A percentile compares a stretch with the other conserved stretches of the same genome.
These are phyloP conservation scores for Lutraria rhynchaena DNA, from an alignment of 1,140 invertebrate species.

Conservation along the genomic window DNA sequence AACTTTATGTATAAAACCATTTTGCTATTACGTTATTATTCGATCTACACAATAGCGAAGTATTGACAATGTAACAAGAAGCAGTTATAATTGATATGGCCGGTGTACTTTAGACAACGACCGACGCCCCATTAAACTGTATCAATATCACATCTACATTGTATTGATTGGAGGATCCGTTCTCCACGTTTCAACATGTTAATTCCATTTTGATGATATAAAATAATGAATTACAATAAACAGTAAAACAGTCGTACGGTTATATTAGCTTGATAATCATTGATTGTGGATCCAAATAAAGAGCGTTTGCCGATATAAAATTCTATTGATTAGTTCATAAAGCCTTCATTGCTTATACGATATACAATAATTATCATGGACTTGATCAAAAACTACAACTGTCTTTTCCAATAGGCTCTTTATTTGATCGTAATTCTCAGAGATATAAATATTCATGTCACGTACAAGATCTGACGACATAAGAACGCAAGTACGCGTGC, in stretches of 20 bases:
- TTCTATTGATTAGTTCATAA: conserved; percentile 46
- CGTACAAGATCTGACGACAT: conserved; percentile 37
- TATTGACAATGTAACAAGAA: too few relatives aligned
- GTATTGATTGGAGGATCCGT: conserved; percentile 26
- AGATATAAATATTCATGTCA: conserved; percentile 37
- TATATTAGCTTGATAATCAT: conserved; percentile 50
- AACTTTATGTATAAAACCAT: too few relatives aligned
- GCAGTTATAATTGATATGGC: too few relatives aligned
- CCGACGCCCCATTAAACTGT: conserved; percentile 37
- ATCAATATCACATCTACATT: conserved; percentile 46
- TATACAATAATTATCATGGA: conserved; percentile 35
- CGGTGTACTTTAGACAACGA: too few relatives aligned
- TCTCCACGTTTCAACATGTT: conserved; percentile 45
- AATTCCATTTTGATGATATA: conserved; percentile 58
- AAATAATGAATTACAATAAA: conserved; percentile 57
- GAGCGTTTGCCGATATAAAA: conserved; percentile 29
- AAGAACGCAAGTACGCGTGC: conserved; percentile 2
- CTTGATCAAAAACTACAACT: conserved; percentile 28
- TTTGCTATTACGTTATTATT: too few relatives aligned
- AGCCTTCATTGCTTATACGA: conserved; percentile 35
- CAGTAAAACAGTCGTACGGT: conserved; percentile 48
- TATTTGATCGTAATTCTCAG: conserved; percentile 26
- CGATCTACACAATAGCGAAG: too few relatives aligned
- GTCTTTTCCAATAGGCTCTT: conserved; percentile 22
- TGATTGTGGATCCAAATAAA: conserved; percentile 42